These are phyloP conservation scores for Lophura swinhoii DNA, from an alignment of 2,797 vertebrate genomes.

Conservation along the genomic window DNA sequence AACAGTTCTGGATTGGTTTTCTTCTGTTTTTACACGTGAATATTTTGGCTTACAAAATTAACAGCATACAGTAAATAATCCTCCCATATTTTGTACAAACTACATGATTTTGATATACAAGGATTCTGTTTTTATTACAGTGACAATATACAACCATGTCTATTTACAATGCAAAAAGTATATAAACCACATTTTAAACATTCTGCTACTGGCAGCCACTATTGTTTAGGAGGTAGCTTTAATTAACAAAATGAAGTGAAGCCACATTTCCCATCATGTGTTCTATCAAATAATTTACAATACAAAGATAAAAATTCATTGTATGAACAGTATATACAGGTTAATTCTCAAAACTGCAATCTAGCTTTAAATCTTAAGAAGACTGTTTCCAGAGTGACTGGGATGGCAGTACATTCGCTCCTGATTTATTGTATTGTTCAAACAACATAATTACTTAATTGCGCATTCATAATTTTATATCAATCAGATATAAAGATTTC, in stretches of 20 bases:
- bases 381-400: constrained; percentile 68
- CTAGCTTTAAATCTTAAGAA: constrained; percentile 67
- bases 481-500: not conserved
- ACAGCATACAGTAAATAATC: constrained; percentile 92
- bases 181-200: constrained; percentile 86
- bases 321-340: constrained; percentile 88
- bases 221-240: constrained; percentile 97
- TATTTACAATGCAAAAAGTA: constrained; percentile 88
- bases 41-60: constrained; percentile 90
- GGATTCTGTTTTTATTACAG: constrained; percentile 84
- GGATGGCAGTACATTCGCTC: constrained; percentile 74
- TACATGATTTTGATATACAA: constrained; percentile 87
- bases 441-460: constrained; percentile 39
- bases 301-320: constrained; percentile 85
- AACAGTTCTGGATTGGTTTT: constrained; percentile 34
- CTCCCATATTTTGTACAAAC: constrained; percentile 89
- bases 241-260: constrained; percentile 88
- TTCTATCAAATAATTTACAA: constrained; percentile 95
- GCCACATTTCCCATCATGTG: constrained; percentile 89
- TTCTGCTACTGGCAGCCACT: constrained; percentile 92
- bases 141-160: constrained; percentile 87
- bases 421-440: constrained; percentile 52
- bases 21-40: constrained; percentile 71
- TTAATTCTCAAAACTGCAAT: constrained; percentile 81
- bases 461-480: constrained; percentile 41